Base-by-base conservation (phyloP, 92 coral and sea anemone species). In the Phenganax subtilis region DNA sequence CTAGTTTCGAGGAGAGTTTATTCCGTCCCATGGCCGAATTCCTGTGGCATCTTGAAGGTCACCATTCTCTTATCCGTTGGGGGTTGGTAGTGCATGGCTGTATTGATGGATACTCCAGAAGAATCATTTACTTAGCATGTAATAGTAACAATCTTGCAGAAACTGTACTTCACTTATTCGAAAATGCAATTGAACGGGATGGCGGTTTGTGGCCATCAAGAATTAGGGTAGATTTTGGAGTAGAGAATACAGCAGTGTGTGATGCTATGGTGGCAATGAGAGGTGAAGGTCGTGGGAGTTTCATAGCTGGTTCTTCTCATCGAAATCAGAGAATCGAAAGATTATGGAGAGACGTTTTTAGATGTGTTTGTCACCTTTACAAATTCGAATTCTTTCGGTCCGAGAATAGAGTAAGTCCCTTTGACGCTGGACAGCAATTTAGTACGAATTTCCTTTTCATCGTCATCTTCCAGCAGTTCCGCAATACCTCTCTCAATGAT, bases 261-360 rank as follows among this genome's bases (percentile, higher is more conserved):
- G 84, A 80, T 67, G 84, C 84, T 2, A 51, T 65, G 75, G 61
- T 1, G 47, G 84, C 57, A 14, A 20, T 65, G 8, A 58, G 84
- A 47, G 84, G 84, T 25, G 84, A 80, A 65, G 73, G 89, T 30
- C 71, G 92, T 20, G 85, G 86, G 37, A 89, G 92, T 76, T 91
- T 87, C 71, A 85, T 89, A 31, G 92, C 96, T 73, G 88, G 92
- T 17, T 84, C 96, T 9, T 91, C 92, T 12, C 87, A 90, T 56
- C 83, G 90, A 54, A 89, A 91, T 67, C 92, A 91, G 71, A 71
- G 89, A 71, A 86, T 88, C 16, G 91, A 90, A 75, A 77, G 96
- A 76, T 84, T 86, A 0, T 91, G 96, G 96, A 57, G 89, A 28
- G 91, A 88, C 78, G 91, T 88, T 14, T 90, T 84, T 58, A 82